Percentiles rank a stretch among this genome's conserved stretches.
These are phyloP conservation scores for Ammodramus savannarum DNA, from an alignment of 2,113 vertebrate species.

Conservation along the genomic window DNA sequence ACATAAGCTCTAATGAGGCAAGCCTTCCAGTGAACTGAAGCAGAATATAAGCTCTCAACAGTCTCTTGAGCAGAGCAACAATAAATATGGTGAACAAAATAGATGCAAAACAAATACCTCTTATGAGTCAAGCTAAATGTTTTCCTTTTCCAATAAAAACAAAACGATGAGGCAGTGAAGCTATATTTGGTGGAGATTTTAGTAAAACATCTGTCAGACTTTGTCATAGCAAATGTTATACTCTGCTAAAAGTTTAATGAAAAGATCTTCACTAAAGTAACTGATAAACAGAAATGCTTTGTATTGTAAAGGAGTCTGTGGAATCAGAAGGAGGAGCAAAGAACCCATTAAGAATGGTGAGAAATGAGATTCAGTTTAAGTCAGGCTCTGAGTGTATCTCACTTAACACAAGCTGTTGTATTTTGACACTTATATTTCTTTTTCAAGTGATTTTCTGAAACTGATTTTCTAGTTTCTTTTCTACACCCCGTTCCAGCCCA, in stretches of 20 bases:
- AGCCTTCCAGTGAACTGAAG: background rate
- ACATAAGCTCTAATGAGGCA: background rate
- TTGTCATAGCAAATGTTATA: background rate
- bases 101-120: background rate
- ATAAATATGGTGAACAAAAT: background rate
- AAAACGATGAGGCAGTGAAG: background rate
- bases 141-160: slow-evolving; percentile 3
- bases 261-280: background rate
- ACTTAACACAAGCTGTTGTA: accelerated
- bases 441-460: too few species aligned
- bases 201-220: background rate
- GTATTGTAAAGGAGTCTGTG: background rate
- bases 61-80: background rate
- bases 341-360: background rate
- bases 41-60: background rate
- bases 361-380: background rate
- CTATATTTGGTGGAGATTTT: background rate
- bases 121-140: background rate
- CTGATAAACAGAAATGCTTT: background rate
- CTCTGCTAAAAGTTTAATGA: background rate
- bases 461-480: background rate
- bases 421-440: background rate
- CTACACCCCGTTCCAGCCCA: accelerated
- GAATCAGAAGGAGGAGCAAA: background rate
- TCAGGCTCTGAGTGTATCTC: background rate